These are phyloP conservation scores for Meloidogyne exigua DNA, from an alignment of 1,140 invertebrate species.

Conservation along the genomic window DNA sequence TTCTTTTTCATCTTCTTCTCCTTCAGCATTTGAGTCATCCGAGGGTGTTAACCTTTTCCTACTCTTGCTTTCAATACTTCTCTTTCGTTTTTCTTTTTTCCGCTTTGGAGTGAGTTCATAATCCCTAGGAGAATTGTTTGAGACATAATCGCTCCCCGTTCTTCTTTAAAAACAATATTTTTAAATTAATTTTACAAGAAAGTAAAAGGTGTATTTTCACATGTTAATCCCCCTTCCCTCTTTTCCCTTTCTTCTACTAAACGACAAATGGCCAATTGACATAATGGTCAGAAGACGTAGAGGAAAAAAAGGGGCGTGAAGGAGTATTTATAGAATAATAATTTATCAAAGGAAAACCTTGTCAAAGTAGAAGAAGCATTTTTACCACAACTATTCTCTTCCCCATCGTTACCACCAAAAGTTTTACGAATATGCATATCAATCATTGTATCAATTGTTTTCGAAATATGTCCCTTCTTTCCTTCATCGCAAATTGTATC, in stretches of 20 bases:
- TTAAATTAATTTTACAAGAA: neutral
- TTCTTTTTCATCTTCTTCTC: neutral
- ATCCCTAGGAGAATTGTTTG: neutral
- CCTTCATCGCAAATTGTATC: neutral
- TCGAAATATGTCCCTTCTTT: neutral
- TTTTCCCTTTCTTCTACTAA: too few relatives aligned
- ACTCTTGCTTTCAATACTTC: neutral
- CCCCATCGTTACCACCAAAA: slow-evolving; percentile 5
- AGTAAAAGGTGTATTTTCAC: too few relatives aligned
- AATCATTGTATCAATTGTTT: slow-evolving; percentile 15
- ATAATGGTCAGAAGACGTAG: too few relatives aligned
- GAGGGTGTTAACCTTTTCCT: neutral
- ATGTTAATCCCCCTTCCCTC: too few relatives aligned
- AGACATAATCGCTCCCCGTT: neutral
- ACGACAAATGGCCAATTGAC: too few relatives aligned
- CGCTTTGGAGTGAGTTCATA: neutral
- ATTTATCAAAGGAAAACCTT: too few relatives aligned
- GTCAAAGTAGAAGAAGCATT: too few relatives aligned
- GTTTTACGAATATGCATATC: slow-evolving; percentile 15
- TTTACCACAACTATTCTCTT: neutral
- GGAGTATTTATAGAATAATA: too few relatives aligned
- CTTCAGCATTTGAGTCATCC: neutral
- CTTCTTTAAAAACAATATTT: neutral
- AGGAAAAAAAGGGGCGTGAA: too few relatives aligned
- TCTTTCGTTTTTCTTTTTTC: neutral